Percentiles rank a stretch among this genome's conserved stretches.
phyloP scores from a whole-genome alignment of 92 coral and sea anemone species.

The Actinostola sp. region DNA sequence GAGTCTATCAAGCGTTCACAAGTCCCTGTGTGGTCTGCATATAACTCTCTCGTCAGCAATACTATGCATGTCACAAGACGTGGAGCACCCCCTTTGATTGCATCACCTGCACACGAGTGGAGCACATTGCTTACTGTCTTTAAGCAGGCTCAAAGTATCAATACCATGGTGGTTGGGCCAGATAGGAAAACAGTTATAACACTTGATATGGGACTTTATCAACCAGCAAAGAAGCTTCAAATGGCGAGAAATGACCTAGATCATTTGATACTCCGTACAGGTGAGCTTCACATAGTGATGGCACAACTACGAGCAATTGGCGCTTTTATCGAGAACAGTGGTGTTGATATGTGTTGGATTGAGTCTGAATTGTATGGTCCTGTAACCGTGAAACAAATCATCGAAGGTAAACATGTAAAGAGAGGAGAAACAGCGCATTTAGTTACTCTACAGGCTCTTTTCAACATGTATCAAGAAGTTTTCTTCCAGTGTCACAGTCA shows the following conservation, averaged over 20 bases:
- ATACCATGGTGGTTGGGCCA: conserved; percentile 37
- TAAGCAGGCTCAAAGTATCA: conserved; percentile 59
- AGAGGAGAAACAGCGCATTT: conserved; percentile 51
- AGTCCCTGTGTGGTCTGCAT: conserved; percentile 73
- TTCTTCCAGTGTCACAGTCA: conserved; percentile 34
- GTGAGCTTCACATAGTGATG: conserved; percentile 29
- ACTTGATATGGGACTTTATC: conserved; percentile 58
- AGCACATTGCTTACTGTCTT: conserved; percentile 56
- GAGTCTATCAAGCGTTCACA: too few relatives aligned
- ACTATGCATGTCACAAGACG: conserved; percentile 45
- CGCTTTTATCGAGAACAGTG: conserved; percentile 37
- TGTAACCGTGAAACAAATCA: conserved; percentile 59
- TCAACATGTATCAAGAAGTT: conserved; percentile 57
- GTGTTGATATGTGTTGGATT: conserved; percentile 49
- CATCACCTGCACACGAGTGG: conserved; percentile 74
- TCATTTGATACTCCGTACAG: conserved; percentile 51
- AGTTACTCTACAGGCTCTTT: conserved; percentile 56
- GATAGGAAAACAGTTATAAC: conserved; percentile 55
- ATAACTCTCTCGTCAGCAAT: conserved; percentile 50
- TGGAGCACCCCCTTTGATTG: conserved; percentile 53
- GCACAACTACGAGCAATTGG: conserved; percentile 43
- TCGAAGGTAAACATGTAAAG: conserved; percentile 60
- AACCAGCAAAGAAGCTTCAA: conserved; percentile 60
- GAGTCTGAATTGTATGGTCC: conserved; percentile 64
- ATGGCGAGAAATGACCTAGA: conserved; percentile 44